These are phyloP conservation scores for Myanophis thanlyinensis DNA, from an alignment of 2,113 vertebrate species.

Conservation along the genomic window DNA sequence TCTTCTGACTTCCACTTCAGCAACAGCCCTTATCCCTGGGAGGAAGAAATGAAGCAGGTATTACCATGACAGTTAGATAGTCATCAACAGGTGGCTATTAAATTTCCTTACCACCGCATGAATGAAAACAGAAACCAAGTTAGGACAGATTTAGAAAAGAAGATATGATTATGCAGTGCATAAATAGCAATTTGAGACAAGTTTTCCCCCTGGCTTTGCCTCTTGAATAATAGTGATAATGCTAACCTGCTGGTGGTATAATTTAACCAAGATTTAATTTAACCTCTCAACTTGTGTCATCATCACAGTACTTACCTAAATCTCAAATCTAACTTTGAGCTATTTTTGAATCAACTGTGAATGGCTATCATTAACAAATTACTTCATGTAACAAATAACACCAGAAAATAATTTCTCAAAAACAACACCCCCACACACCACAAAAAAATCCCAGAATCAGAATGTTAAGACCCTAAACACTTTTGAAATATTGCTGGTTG, in stretches of 20 bases:
- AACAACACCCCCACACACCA: too few species aligned
- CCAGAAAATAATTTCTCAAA: background rate
- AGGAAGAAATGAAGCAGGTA: background rate
- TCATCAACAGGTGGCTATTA: constrained; percentile 36
- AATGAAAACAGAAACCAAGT: constrained; percentile 36
- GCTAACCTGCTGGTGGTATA: background rate
- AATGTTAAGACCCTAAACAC: background rate
- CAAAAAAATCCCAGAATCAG: background rate
- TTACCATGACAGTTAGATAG: background rate
- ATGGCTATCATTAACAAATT: background rate
- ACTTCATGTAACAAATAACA: background rate
- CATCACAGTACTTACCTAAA: constrained; percentile 8
- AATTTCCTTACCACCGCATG: constrained; percentile 49
- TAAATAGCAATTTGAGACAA: constrained; percentile 19
- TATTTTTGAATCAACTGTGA: background rate
- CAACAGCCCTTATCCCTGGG: background rate
- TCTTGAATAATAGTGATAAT: constrained; percentile 17
- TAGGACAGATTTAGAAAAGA: constrained; percentile 50
- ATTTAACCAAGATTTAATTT: constrained; percentile 10
- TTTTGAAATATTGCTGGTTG: background rate
- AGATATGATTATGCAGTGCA: background rate
- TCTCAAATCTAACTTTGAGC: background rate
- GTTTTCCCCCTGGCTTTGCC: constrained; percentile 3
- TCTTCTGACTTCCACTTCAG: background rate
- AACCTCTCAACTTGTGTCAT: constrained; percentile 1